Evolutionary conservation across 2,113 vertebrate genomes (phyloP), one percentile per base, ranked within the genome.

Genomic region (Phylloscopus trochiloides): DNA sequence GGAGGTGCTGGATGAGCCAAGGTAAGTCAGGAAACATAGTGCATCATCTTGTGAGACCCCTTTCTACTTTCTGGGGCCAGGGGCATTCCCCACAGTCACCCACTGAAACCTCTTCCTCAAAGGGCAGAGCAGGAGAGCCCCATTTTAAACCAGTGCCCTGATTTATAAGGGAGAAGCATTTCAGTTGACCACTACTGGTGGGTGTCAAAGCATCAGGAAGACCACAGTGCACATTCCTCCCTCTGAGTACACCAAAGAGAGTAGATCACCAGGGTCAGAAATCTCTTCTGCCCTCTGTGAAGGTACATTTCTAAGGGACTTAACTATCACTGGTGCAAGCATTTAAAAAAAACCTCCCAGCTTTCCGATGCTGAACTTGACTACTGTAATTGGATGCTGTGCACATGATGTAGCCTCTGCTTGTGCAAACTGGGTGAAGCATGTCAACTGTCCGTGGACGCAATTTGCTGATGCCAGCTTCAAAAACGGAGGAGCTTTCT

Each of bases 1-100:
- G 36, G 31, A 83, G 43, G 19, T 38, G 36, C 28, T 54, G 17
- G 36, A 58, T 54, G 67, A 83, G 32, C 2, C 12, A 77, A 66
- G n/a, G 55, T 1, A 8, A 80, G 38, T 31, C 66, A 40, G 47
- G 21, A 3, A 3, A 58, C 2, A 3, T 0, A 1, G 52, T 55
- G 17, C 17, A 72, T 21, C 34, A 34, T 65, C 28, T 72, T 18
- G 0, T 3, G 1, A 86, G 47, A 91, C 4, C 11, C 16, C 26
- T 40, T 65, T 59, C 42, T 90, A 47, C 26, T 58, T 57, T 76
- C 24, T 66, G 54, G 74, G 58, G 40, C 21, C 38, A 48, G 38
- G 32, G 17, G 28, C 1, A 0, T 47, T 88, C 34, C 75, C 28
- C 20, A 28, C 0, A 1, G 31, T 54, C 58, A 62, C 58, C 14